Base-by-base conservation (phyloP, 1,140 invertebrate genomes). In the Drosophila neocordata region DNA sequence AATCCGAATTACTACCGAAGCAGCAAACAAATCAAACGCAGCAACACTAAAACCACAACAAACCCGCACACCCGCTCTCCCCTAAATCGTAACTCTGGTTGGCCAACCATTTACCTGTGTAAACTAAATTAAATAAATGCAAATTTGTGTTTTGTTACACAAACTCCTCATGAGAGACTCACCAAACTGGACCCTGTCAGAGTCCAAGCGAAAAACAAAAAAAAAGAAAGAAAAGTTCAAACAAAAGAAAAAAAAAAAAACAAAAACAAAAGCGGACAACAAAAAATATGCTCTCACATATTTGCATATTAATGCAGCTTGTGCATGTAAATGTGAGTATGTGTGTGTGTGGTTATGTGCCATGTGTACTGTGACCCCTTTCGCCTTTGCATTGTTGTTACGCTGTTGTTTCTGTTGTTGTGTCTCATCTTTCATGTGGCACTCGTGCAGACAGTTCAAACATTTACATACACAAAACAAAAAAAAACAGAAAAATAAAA, bases 381-480 rank as follows among this genome's bases (percentile, higher is more conserved):
- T 74, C 41, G 41, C 41, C 41, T 48, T 48, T 20, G 41, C 73
- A 62, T 55, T 64, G 61, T 31, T 48, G 38, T 48, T 18, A 4
- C 41, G 41, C 24, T 65, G 68, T 51, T 68, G 59, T 27, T 74
- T 73, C 62, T 71, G 15, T 55, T 73, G 71, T 35, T 75, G 79
- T 53, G 67, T 62, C 41, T 67, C 74, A 69, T 69, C 81, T 74
- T 80, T 79, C 64, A 78, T 41, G 53, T 81, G 69, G 64, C 77
- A 70, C 69, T 84, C 81, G 77, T 81, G 81, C 81, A 87, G 81
- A 85, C 82, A 87, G 78, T 78, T 85, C 78, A 87, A 85, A 85
- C 82, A 85, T 85, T 85, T 85, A 68, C 83, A 85, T 72, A 72
- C 68, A 87, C 75, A 81, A 63, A 59, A 64, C 59, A 35, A 60